Base-by-base conservation (phyloP, 2,888 invertebrate genomes). In the Drosophila mercatorum region DNA sequence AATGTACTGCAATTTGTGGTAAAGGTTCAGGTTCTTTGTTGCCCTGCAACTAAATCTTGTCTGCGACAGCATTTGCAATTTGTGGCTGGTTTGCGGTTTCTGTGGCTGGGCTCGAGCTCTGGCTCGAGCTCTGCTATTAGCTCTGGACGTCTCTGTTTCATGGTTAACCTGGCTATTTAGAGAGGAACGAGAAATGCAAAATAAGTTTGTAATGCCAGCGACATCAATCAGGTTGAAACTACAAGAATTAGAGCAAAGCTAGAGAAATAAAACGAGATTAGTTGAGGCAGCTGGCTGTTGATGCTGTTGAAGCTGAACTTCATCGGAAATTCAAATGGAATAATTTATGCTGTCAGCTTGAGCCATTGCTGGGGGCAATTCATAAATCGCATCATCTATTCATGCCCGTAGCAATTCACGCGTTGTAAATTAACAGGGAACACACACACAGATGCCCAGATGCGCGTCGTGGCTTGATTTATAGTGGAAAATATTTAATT, bases 401-500 rank as follows among this genome's bases (percentile, higher is more conserved):
- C 43, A 68, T 38, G 40, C 51, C 11, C 26, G 34, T 3, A 22
- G 28, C 28, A 12, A 67, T 55, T 71, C 55, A 28, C 26, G 31
- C 31, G 11, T 14, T 63, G 70, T 47, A 63, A 63, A 63, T 70
- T 49, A 63, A 64, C 52, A 14, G 8, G 10, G 44, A 41, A 7
- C 22, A 38, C 22, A 36, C 44, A 60, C 41, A 60, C 38, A 31
- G 47, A 0, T 8, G 41, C 56, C 40, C 22, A 22, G 22, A 22
- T 22, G 22, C 22, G 22, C 22, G 22, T 22, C 49, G 17, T 26
- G 8, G 47, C 56, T 63, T 83, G 72, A 78, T 81, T 75, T 74
- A 83, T 69, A 68, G 64, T 55, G 55, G 44, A 52, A 49, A 62
- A 51, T 60, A 86, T 80, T 81, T 85, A 82, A 89, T 87, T 84